Evolutionary conservation across 2,888 invertebrate genomes (phyloP), one percentile per base, ranked within the genome.

Genomic region (Drosophila austrosaltans): DNA sequence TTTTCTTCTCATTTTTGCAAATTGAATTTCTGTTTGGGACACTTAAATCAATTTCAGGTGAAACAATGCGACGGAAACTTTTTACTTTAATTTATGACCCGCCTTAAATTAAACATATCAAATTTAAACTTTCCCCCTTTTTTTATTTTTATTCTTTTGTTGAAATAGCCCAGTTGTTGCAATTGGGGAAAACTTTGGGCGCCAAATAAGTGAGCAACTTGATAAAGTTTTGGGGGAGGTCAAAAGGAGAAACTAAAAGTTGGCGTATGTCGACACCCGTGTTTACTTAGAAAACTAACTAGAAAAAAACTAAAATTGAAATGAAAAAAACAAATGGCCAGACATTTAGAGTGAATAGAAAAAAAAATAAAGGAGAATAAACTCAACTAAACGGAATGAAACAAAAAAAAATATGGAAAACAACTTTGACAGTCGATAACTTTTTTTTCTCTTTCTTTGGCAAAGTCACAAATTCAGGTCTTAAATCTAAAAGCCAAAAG

Each of bases 181-280:
- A 80, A 77, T 78, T 68, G 69, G 59, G 59, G 59, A 69, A 76
- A 84, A 83, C 76, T 86, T 72, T 81, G 73, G 89, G 82, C 87
- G 84, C 79, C 87, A 78, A 81, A 76, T 73, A 77, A 73, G 73
- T 82, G 76, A 62, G 65, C 61, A 71, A 66, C 67, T 66, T 48
- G 40, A 22, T 36, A 66, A 83, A 84, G 78, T 82, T 84, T 16
- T 16, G 36, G 36, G 10, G 36, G 36, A 62, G 39, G 42, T 53
- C 64, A 66, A 25, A 48, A 25, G 3, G 25, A 25, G 20, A 57
- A 56, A 32, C 36, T 12, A 36, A 39, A 32, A 57, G 36, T 20
- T 57, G 57, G 39, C 57, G 39, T 60, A 66, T 71, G 76, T 76
- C 60, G 62, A 56, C 63, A 25, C 36, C 39, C 69, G 72, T 72